Evolutionary conservation across 2,797 vertebrate genomes (phyloP).

Genomic region (Thripadectes ignobilis): DNA sequence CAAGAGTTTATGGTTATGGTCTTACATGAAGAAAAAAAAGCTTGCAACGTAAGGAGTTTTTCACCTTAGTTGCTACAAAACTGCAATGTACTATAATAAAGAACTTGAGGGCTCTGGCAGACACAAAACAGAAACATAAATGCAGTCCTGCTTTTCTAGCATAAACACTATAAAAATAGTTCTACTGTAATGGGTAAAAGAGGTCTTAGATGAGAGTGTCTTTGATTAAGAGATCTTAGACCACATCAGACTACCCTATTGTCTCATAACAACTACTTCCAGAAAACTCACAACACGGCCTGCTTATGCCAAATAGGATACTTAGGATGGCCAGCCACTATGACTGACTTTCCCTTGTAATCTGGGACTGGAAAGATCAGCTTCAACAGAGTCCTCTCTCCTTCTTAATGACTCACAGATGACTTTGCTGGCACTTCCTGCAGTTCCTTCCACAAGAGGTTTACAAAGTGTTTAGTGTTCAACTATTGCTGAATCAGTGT

Average conservation of each 20-base stretch:
- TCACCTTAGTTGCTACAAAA: conserved; percentile 3
- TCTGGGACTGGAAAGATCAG: neutral
- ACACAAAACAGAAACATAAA: conserved; percentile 14
- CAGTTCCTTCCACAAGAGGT: conserved; percentile 33
- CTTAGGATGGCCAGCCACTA: neutral
- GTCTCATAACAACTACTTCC: conserved; percentile 5
- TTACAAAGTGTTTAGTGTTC: conserved; percentile 55
- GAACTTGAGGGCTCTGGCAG: conserved; percentile 48
- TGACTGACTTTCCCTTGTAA: neutral
- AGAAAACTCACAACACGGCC: neutral
- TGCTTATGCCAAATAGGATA: neutral
- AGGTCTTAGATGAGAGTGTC: neutral
- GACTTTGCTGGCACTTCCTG: conserved; percentile 48
- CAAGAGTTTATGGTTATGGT: neutral
- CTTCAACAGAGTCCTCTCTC: neutral
- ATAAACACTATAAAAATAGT: conserved; percentile 32
- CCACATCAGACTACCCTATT: conserved; percentile 23
- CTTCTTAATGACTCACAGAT: conserved; percentile 64
- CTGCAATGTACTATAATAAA: conserved; percentile 16
- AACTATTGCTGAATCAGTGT: conserved; percentile 74
- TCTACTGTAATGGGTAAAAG: neutral
- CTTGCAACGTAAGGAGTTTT: conserved; percentile 1
- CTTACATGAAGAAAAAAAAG: neutral
- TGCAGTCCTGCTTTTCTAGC: conserved; percentile 13
- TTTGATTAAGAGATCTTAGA: conserved; percentile 29